Percentiles rank a stretch among this genome's conserved stretches.
Conservation (phyloP, 2,888 invertebrate species). For the Lottia scabra region DNA sequence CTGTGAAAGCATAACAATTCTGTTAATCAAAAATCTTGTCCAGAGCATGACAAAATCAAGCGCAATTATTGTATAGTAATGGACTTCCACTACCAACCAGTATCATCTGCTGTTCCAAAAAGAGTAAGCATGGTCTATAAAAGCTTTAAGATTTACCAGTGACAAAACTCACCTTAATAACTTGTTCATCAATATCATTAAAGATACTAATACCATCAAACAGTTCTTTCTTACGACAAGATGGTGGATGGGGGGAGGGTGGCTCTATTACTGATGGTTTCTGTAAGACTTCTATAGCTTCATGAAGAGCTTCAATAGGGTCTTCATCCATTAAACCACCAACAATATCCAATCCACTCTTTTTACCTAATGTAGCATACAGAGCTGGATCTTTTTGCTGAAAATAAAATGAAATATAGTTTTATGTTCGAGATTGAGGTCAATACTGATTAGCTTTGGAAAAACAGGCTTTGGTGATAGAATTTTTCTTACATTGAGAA, state of each 20-base stretch:
- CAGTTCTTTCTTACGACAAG: conserved; percentile 62
- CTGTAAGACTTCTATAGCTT: conserved; percentile 60
- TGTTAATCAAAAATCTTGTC: too few relatives aligned
- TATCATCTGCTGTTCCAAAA: too few relatives aligned
- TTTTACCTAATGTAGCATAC: not conserved
- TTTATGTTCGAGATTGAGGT: too few relatives aligned
- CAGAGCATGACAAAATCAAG: too few relatives aligned
- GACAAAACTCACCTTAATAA: conserved; percentile 54
- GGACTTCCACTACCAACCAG: too few relatives aligned
- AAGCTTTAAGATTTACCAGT: too few relatives aligned
- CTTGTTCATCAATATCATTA: conserved; percentile 64
- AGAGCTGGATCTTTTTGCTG: conserved; percentile 1
- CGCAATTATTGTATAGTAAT: too few relatives aligned
- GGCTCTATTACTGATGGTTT: conserved; percentile 46
- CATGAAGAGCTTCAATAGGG: conserved; percentile 42
- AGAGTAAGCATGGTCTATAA: too few relatives aligned
- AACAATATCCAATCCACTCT: not conserved
- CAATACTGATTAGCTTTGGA: too few relatives aligned
- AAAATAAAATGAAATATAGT: not conserved
- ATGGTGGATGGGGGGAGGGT: conserved; percentile 58
- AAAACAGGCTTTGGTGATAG: too few relatives aligned
- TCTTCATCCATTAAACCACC: not conserved
- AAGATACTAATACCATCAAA: conserved; percentile 63
- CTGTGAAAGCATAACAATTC: too few relatives aligned
- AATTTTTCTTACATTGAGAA: too few relatives aligned